These are phyloP conservation scores for Acanthornis magna DNA, from an alignment of 2,797 vertebrate species.

Conservation along the genomic window DNA sequence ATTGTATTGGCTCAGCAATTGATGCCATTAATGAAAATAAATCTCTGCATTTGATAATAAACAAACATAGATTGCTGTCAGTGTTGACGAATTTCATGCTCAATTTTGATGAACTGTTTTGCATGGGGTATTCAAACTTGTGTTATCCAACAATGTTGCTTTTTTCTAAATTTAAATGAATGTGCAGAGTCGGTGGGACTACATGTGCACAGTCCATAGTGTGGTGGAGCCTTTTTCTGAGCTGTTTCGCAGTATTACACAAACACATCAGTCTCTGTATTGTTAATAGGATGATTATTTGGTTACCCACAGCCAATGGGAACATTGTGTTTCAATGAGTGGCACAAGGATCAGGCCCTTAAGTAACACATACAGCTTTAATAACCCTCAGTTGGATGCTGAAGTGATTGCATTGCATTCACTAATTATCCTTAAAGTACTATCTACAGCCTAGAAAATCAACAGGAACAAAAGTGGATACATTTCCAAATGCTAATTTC, in stretches of 20 bases:
- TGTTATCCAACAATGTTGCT: neutral
- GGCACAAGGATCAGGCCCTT: slow-evolving; percentile 19
- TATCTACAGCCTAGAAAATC: slow-evolving; percentile 29
- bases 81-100: neutral
- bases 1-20: neutral
- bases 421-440: slow-evolving; percentile 29
- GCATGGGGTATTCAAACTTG: neutral
- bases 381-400: slow-evolving; percentile 25
- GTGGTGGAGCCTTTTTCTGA: neutral
- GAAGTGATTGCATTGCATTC: slow-evolving; percentile 16
- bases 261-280: neutral
- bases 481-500: slow-evolving; percentile 18
- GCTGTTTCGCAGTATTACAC: neutral
- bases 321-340: neutral
- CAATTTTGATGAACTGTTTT: neutral
- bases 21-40: slow-evolving; percentile 7
- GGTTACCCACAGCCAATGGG: neutral
- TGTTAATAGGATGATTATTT: neutral
- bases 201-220: neutral
- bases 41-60: slow-evolving; percentile 23
- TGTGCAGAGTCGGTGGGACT: neutral
- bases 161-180: neutral
- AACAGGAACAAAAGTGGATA: slow-evolving; percentile 18
- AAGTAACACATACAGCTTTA: neutral
- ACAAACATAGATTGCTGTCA: neutral